These are phyloP conservation scores for Megastigmus dorsalis DNA, from an alignment of 2,888 invertebrate genomes.

Conservation along the genomic window DNA sequence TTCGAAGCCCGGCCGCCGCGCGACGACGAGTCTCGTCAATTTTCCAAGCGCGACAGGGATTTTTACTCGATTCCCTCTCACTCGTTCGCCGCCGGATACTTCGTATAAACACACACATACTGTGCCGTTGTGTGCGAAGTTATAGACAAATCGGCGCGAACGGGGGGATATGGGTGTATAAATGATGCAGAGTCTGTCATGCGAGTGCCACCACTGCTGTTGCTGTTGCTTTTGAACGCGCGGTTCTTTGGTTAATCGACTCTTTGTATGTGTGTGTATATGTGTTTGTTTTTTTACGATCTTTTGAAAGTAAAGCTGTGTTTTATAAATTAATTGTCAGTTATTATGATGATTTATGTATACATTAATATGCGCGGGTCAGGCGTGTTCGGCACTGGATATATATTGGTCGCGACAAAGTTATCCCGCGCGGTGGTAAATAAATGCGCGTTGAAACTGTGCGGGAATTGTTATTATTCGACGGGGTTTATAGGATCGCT, in stretches of 20 bases:
- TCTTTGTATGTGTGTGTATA: neutral
- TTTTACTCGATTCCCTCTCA: constrained; percentile 42
- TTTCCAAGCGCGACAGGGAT: constrained; percentile 41
- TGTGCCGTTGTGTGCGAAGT: constrained; percentile 5
- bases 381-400: no score
- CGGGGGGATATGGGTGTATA: neutral
- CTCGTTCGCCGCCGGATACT: no score
- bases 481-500: no score
- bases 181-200: constrained; percentile 23
- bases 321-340: constrained; percentile 24
- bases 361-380: neutral
- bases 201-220: no score
- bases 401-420: no score
- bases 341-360: constrained; percentile 13
- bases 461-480: no score
- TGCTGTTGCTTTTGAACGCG: neutral
- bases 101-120: neutral
- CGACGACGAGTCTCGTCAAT: constrained; percentile 40
- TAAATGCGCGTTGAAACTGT: no score
- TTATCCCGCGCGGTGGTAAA: no score
- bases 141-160: constrained; percentile 2
- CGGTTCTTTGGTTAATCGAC: neutral
- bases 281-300: neutral
- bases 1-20: neutral
- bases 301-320: constrained; percentile 12